phyloP scores from a whole-genome alignment of 2,797 vertebrate genomes.

The Syngnathus acus region DNA sequence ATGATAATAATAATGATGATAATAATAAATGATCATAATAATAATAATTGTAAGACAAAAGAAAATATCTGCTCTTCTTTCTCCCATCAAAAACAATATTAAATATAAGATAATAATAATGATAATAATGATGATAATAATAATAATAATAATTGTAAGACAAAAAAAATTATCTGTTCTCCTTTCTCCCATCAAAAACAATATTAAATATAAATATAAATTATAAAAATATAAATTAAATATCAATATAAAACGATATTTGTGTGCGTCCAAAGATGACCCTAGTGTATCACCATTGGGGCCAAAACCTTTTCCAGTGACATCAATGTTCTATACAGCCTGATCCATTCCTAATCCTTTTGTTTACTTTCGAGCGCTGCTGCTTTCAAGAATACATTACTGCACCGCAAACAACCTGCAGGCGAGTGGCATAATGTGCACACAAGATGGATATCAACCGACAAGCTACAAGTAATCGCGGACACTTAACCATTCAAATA shows the following conservation, averaged over 20 bases:
- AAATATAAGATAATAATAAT: too few species aligned
- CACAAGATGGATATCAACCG: neutral
- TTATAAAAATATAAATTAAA: too few species aligned
- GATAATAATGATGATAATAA: too few species aligned
- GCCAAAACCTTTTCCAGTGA: constrained; percentile 2
- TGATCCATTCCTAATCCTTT: constrained; percentile 2
- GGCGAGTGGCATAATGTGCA: neutral
- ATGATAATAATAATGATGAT: neutral
- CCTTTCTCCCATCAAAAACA: too few species aligned
- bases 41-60: too few species aligned
- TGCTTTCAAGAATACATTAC: constrained; percentile 10
- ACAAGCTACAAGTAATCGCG: neutral
- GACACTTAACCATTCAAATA: neutral
- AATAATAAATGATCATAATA: neutral
- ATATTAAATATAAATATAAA: too few species aligned
- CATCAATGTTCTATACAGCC: constrained; percentile 8
- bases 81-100: too few species aligned
- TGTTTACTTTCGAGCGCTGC: neutral
- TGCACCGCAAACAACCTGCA: neutral
- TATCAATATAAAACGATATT: too few species aligned
- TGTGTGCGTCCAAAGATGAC: constrained; percentile 9
- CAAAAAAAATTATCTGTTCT: constrained; percentile 26
- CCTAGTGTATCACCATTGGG: neutral
- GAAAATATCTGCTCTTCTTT: constrained; percentile 26
- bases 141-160: too few species aligned